A percentile compares a stretch with the other conserved stretches of the same genome.
phyloP scores from a whole-genome alignment of 1,140 invertebrate genomes.

The Zaprionus nigranus region DNA sequence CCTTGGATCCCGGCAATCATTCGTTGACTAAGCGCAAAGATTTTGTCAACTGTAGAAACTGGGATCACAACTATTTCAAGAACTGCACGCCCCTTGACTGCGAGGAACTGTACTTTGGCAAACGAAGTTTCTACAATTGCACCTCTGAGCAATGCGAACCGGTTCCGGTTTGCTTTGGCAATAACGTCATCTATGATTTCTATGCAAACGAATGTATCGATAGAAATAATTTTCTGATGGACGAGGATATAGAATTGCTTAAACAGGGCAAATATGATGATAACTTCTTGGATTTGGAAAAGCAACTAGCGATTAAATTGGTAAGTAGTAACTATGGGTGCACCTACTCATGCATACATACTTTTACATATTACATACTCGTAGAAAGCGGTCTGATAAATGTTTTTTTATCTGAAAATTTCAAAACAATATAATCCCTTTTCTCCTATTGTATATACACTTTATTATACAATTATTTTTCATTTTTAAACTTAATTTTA shows the following conservation, averaged over 20 bases:
- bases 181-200: constrained; percentile 56
- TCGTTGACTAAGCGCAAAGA: constrained; percentile 49
- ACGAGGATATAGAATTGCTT: constrained; percentile 55
- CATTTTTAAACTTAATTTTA: no score
- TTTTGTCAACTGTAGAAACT: constrained; percentile 67
- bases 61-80: constrained; percentile 70
- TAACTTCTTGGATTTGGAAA: constrained; percentile 51
- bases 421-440: no score
- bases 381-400: no score
- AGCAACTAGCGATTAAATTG: neutral
- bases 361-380: no score
- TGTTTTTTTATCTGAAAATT: no score
- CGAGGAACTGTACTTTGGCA: constrained; percentile 77
- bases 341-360: no score
- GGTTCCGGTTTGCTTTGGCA: constrained; percentile 20
- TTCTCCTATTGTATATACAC: no score
- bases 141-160: constrained; percentile 57
- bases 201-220: constrained; percentile 65
- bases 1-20: constrained; percentile 57
- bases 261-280: constrained; percentile 53
- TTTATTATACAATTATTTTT: no score
- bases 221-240: constrained; percentile 48
- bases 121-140: constrained; percentile 69
- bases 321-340: neutral
- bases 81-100: constrained; percentile 75